These are phyloP conservation scores for Caenorhabditis latens DNA, from an alignment of 1,140 invertebrate genomes.

Conservation along the genomic window DNA sequence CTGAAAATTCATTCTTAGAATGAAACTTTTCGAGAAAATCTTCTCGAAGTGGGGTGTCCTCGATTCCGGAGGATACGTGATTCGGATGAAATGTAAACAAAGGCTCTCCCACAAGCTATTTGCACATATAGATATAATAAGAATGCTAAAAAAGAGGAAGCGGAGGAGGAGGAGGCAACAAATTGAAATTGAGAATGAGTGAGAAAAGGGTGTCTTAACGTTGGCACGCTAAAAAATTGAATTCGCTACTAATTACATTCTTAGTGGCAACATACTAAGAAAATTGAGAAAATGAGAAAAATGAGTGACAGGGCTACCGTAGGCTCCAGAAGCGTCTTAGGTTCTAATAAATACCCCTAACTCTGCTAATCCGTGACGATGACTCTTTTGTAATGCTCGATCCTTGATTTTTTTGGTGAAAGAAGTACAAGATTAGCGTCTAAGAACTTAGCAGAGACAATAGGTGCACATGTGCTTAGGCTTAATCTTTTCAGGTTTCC, in stretches of 20 bases:
- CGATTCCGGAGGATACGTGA: constrained; percentile 9
- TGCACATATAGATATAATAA: constrained; percentile 15
- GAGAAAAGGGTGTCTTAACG: background rate
- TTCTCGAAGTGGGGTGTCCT: constrained; percentile 6
- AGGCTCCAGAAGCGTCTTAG: background rate
- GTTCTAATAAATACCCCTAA: background rate
- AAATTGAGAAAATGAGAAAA: no score
- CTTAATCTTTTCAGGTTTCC: background rate
- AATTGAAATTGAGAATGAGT: background rate
- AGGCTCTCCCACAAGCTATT: background rate
- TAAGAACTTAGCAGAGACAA: constrained; percentile 8
- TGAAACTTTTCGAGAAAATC: background rate
- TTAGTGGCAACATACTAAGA: background rate
- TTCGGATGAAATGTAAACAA: constrained; percentile 40
- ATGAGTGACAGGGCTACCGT: background rate
- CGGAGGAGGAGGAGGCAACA: background rate
- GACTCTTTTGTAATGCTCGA: background rate
- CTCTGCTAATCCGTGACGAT: background rate
- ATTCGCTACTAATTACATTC: background rate
- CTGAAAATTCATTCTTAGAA: no score
- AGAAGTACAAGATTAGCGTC: background rate
- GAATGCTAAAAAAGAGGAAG: background rate
- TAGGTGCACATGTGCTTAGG: background rate
- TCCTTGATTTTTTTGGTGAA: background rate
- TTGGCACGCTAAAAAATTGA: background rate